Evolutionary conservation across 1,140 invertebrate species (phyloP), one percentile per base, ranked within the genome.

Genomic region (Daktulosphaira vitifoliae): DNA sequence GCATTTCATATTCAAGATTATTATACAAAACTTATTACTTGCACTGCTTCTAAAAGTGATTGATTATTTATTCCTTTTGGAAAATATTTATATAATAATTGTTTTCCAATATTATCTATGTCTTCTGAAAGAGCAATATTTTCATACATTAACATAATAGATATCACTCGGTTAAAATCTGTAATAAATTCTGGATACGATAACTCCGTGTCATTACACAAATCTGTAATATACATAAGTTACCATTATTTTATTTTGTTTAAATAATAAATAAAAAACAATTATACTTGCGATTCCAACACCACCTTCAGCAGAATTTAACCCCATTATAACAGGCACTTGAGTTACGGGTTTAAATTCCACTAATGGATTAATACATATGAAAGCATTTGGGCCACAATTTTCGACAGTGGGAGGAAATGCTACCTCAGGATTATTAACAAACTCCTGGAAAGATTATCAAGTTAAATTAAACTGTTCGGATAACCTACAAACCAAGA

Each of bases 281-380:
- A n/a, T 9, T 3, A 11, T 1, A 53, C 54, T 59, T 62, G 50
- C 51, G 3, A 23, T 18, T 37, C 54, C 13, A 64, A 13, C 54
- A 67, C 51, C 42, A 4, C 65, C 52, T 26, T 66, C 52, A 11
- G 15, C 52, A 1, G 65, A 66, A 48, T 66, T 66, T 1, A 66
- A 1, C 13, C 52, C 52, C 16, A 56, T 3, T 4, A 66, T 48
- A 15, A 25, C 51, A 6, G 52, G 65, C 3, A 66, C 52, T 33
- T 54, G 23, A 0, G 52, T 38, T 48, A 33, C 52, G 29, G 33
- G 51, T 38, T 49, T 22, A 11, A 66, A 54, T 44, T 54, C 18
- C 11, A 48, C 39, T 13, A 46, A 5, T 13, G 65, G 65, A 29
- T 66, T 23, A 33, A 48, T 25, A 13, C 51, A 52, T 2, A 66